These are phyloP conservation scores for Machimus atricapillus DNA, from an alignment of 2,888 invertebrate genomes.

Conservation along the genomic window DNA sequence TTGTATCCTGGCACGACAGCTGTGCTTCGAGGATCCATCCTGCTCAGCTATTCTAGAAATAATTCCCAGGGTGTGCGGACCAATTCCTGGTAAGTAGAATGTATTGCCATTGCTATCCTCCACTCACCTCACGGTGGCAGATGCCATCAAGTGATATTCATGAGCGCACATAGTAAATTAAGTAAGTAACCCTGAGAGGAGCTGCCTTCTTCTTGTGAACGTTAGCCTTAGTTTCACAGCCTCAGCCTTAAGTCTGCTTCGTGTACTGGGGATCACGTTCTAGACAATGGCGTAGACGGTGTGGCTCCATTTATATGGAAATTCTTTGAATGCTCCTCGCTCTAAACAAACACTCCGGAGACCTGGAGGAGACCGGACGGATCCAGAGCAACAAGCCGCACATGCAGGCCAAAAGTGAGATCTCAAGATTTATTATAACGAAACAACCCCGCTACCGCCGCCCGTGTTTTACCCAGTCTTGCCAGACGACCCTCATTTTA, in stretches of 20 bases:
- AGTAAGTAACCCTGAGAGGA: slow-evolving; percentile 21
- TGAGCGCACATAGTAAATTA: slow-evolving; percentile 23
- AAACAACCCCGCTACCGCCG: neutral
- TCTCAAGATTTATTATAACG: slow-evolving; percentile 27
- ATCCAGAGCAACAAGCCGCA: neutral
- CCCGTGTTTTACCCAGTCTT: neutral
- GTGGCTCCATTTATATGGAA: slow-evolving; percentile 33
- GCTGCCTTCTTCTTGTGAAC: neutral
- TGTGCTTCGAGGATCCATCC: slow-evolving; percentile 89
- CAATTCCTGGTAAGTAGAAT: slow-evolving; percentile 80
- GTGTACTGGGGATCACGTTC: neutral
- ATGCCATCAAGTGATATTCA: slow-evolving; percentile 34
- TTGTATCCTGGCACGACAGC: slow-evolving; percentile 85
- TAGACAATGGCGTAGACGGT: slow-evolving; percentile 6
- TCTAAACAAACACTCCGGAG: neutral
- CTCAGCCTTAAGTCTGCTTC: no score
- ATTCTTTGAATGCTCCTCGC: neutral
- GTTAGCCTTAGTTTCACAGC: no score
- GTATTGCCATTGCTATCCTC: neutral
- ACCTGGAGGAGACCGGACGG: neutral
- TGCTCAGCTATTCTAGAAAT: slow-evolving; percentile 91
- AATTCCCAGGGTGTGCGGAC: slow-evolving; percentile 89
- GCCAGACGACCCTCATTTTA: slow-evolving; percentile 22
- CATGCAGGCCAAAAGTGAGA: neutral
- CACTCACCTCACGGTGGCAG: neutral